Base-by-base conservation (phyloP, 2,113 vertebrate species). In the Condylura cristata region DNA sequence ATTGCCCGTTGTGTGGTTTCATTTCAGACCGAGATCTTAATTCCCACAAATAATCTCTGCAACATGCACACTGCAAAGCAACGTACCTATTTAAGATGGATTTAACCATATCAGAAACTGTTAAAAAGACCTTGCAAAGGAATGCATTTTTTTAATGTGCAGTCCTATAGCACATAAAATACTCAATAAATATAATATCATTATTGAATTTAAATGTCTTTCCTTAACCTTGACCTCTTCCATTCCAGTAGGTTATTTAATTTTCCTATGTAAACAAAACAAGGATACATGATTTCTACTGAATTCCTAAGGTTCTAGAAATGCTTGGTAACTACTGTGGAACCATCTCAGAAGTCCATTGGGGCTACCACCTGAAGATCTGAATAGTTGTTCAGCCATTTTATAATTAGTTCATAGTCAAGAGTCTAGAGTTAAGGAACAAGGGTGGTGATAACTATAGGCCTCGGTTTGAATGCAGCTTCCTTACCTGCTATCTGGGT, bases 21-120 rank as follows among this genome's bases (percentile, higher is more conserved):
- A 10, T 46, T 90, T 60, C 48, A 95, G 60, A 56, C 82, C 28
- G 39, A 94, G 66, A 78, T 39, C 75, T 93, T 87, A 37, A 78
- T 89, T 96, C 63, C 9, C 1, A 5, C 34, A 44, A 84, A 26
- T 53, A 37, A 65, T 44, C 75, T 37, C 56, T 13, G 4, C 3
- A 11, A 39, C 6, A 7, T 20, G 76, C 30, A 4, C 3, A 2
- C 2, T 17, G 83, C 41, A 16, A 87, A 34, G 53, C 46, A 32
- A 22, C 0, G 60, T 1, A 5, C 13, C 34, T 68, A 53, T 65
- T 16, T 37, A 60, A n/a, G 60, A 46, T 28, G 61, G 30, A 26
- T 63, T 85, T 61, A 60, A 17, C 70, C 22, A 34, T 24, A 14
- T 18, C 20, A 34, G 7, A 44, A 68, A 6, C 48, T 39, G 11